Base-by-base conservation (phyloP, 2,888 invertebrate species). In the Cloeon dipterum region DNA sequence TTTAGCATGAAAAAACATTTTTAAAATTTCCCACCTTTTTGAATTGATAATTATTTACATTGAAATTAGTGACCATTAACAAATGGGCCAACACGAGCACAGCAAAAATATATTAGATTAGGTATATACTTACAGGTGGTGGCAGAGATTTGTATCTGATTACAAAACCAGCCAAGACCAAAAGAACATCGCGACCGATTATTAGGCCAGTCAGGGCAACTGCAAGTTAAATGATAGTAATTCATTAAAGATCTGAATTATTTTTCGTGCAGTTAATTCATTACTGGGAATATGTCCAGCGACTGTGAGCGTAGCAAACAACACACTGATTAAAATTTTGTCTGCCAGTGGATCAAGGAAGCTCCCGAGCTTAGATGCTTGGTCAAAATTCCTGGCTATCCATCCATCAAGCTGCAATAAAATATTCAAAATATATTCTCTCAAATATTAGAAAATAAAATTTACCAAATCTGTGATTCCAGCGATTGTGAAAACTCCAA, bases 261-360 rank as follows among this genome's bases (percentile, higher is more conserved):
- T 13, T 5, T 13, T 25, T 7, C 19, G 16, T 16, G 3, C 11
- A 14, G 5, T 11, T 23, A 4, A 19, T 11, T 20, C 19, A 34
- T n/a, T 47, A 65, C 66, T 48, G 49, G 96, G 94, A 52, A 96
- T 78, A 37, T 93, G 59, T 43, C 73, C 70, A 40, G 78, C 76
- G 57, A 77, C 81, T 14, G 91, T 83, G 42, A 96, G 62, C 0
- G 88, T 71, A 36, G 93, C 59, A 49, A 89, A 89, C 38, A 96
- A 59, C 2, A 83, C 81, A 10, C 81, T 85, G 44, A 96, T 74
- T 3, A 98, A 63, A 25, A 94, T 63, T 62, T 98, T 98, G 55
- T 98, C 96, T 3, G 96, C 96, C 63, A 93, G 70, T 0, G 96
- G 96, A 58, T 98, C 96, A 13, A 98, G 57, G 50, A 93, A 89